These are phyloP conservation scores for Psittacula derbiana DNA, from an alignment of 2,797 vertebrate species.

Conservation along the genomic window DNA sequence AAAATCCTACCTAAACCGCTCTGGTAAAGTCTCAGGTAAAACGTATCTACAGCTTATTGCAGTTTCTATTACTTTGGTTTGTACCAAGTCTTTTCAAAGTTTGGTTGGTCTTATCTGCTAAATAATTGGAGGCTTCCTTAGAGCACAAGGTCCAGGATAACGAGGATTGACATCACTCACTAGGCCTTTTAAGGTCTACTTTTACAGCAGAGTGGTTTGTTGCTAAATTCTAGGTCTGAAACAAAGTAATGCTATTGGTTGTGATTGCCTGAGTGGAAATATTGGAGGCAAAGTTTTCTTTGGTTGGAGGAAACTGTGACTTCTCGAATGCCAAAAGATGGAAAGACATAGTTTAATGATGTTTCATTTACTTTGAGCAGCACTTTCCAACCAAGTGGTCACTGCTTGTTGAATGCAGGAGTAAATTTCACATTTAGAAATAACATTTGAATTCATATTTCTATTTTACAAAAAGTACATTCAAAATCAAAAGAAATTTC, in stretches of 20 bases:
- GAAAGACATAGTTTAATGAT: background rate
- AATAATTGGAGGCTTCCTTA: background rate
- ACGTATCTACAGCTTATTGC: background rate
- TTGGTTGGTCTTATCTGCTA: background rate
- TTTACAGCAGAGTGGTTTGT: background rate
- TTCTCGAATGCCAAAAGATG: background rate
- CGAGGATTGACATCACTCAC: accelerated
- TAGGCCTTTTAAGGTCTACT: background rate
- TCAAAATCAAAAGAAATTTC: background rate
- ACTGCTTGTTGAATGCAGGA: background rate
- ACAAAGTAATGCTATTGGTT: background rate
- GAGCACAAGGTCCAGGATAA: background rate
- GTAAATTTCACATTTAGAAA: background rate
- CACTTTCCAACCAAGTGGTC: background rate
- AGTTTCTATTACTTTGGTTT: background rate
- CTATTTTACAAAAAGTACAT: background rate
- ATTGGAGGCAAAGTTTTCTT: background rate
- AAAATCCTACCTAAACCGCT: background rate
- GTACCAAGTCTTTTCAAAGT: background rate
- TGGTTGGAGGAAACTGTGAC: background rate
- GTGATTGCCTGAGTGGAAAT: background rate
- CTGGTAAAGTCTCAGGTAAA: background rate
- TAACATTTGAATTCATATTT: background rate
- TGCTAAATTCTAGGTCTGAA: background rate
- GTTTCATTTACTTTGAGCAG: background rate